Conservation (phyloP, 2,797 vertebrate species). For the Micropoecilia bifurca region DNA sequence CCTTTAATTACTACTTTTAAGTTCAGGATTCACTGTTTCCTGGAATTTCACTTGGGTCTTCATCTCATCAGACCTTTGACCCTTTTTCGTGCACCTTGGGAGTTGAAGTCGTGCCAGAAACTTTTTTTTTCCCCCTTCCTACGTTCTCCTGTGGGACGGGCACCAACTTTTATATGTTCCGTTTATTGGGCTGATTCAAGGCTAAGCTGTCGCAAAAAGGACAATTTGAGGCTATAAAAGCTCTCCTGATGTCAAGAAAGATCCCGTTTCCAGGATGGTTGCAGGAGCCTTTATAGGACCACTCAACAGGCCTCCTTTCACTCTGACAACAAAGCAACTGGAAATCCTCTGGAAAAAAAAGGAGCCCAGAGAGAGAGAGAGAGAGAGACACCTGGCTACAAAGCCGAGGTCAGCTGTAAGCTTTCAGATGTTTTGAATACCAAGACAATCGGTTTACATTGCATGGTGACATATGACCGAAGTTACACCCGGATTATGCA, state of each 20-base stretch:
- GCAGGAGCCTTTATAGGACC: constrained; percentile 15
- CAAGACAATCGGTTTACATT: constrained; percentile 58
- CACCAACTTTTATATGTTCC: neutral
- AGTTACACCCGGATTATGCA: constrained; percentile 33
- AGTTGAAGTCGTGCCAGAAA: neutral
- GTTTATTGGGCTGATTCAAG: constrained; percentile 4
- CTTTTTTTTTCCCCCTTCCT: neutral
- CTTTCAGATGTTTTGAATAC: constrained; percentile 37
- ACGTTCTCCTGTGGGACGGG: neutral
- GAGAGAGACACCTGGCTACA: constrained; percentile 31
- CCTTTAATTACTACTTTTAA: neutral
- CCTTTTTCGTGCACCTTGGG: neutral
- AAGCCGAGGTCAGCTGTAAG: constrained; percentile 55
- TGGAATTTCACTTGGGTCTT: neutral
- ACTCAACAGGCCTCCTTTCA: constrained; percentile 10
- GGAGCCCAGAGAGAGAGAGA: constrained; percentile 26
- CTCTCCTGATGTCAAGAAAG: neutral
- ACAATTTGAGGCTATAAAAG: constrained; percentile 17
- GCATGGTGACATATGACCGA: constrained; percentile 44
- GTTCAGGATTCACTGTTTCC: neutral
- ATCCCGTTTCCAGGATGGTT: neutral
- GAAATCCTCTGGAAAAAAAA: constrained; percentile 31
- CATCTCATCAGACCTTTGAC: neutral
- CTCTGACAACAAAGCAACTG: constrained; percentile 44
- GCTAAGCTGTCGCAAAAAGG: neutral